phyloP scores from a whole-genome alignment of 1,140 invertebrate species.

The Ceratosolen fusciceps region DNA sequence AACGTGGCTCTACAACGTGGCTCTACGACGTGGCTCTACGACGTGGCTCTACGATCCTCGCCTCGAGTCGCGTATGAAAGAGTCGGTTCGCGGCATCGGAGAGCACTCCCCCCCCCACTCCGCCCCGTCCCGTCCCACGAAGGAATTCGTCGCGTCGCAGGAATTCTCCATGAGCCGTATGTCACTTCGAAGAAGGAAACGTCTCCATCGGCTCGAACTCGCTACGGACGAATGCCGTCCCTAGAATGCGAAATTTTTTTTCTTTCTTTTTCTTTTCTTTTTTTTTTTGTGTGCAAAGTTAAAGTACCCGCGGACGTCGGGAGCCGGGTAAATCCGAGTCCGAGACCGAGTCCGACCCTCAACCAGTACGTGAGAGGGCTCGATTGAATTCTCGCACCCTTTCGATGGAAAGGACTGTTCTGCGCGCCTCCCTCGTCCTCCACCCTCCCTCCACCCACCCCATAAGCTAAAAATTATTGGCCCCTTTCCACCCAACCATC shows the following conservation, averaged over 20 bases:
- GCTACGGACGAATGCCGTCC: neutral
- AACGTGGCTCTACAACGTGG: neutral
- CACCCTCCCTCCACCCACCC: neutral
- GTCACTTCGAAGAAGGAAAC: neutral
- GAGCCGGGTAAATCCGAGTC: neutral
- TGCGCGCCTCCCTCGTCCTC: neutral
- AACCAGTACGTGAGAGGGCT: neutral
- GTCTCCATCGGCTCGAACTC: neutral
- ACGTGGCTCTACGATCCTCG: neutral
- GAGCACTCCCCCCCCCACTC: too few relatives aligned
- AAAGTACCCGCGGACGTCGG: neutral
- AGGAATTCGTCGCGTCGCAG: constrained; percentile 21
- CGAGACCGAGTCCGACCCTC: neutral
- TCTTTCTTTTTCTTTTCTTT: too few relatives aligned
- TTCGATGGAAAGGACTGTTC: neutral
- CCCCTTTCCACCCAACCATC: neutral
- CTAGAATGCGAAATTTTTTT: constrained; percentile 37
- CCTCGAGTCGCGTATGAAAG: neutral
- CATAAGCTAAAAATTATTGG: constrained; percentile 30
- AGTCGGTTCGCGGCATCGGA: neutral
- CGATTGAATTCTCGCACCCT: constrained; percentile 27
- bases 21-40: too few relatives aligned
- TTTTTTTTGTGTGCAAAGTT: too few relatives aligned
- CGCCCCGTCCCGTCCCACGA: neutral
- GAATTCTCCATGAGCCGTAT: constrained; percentile 6